Base-by-base conservation (phyloP, 2,888 invertebrate species). In the Trachelus troglodyta region DNA sequence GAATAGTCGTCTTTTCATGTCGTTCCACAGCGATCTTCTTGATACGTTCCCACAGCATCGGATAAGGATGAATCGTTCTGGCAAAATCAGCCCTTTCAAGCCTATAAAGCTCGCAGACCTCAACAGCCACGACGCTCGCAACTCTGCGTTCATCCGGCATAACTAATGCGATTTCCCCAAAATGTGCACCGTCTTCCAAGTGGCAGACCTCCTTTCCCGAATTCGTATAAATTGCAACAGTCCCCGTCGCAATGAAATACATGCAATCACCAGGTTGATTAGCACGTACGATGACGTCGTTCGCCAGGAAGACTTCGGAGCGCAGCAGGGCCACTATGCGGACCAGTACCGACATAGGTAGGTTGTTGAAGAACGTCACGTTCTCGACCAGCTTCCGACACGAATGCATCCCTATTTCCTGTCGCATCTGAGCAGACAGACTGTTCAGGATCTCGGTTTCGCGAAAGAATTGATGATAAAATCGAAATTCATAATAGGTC, bases 191-290 rank as follows among this genome's bases (percentile, higher is more conserved):
- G 77, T 92, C 92, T 77, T 91, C 89, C 69, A 92, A 83, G 79
- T 91, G 91, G 73, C 91, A 91, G 9, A 91, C 88, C 79, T 92
- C 92, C 76, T 87, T 90, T 0, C 93, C 93, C 0, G 92, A 91
- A 75, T 88, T 86, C 1, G 93, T 93, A 81, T 93, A 93, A 77
- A 93, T 92, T 0, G 93, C 93, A 1, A 94, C 94, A 0, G 93
- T 93, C 4, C 94, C 94, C 30, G 90, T 92, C 1, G 93, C 92
- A 78, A 94, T 94, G 83, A 94, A 94, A 83, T 93, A 94, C 94
- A 94, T 94, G 76, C 92, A 92, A 79, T 93, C 91, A 0, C 93
- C 94, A 1, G 90, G 85, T 11, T 93, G 92, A 81, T 92, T 92
- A 1, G 92, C 93, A 79, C 92, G 90, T 0, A 94, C 91, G 69